These are phyloP conservation scores for Laspeyria flexula DNA, from an alignment of 2,888 invertebrate genomes.

Conservation along the genomic window DNA sequence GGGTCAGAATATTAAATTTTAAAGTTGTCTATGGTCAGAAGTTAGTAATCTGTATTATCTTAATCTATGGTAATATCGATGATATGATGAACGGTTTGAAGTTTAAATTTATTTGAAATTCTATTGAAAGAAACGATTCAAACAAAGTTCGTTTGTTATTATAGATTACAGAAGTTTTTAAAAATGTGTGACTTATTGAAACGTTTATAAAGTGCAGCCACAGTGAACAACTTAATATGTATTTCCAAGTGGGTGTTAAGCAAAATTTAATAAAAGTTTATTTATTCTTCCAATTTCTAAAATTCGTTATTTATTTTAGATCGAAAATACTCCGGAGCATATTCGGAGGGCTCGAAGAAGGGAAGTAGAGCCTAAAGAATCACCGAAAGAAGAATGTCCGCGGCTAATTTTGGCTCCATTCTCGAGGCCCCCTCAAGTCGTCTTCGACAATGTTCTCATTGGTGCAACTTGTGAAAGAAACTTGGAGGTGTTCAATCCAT, in stretches of 20 bases:
- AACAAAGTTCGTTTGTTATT: slow-evolving; percentile 34
- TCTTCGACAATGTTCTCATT: slow-evolving; percentile 88
- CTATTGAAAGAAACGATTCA: too few species aligned
- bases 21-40: too few species aligned
- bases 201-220: slow-evolving; percentile 13
- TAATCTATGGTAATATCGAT: slow-evolving; percentile 4
- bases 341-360: slow-evolving; percentile 66
- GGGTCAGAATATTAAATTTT: too few species aligned
- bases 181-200: not conserved
- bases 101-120: slow-evolving; percentile 34
- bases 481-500: slow-evolving; percentile 87
- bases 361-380: slow-evolving; percentile 57
- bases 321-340: slow-evolving; percentile 81
- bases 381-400: slow-evolving; percentile 77
- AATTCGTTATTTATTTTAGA: slow-evolving; percentile 51
- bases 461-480: slow-evolving; percentile 83
- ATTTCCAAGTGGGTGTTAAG: slow-evolving; percentile 37
- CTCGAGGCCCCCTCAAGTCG: slow-evolving; percentile 87
- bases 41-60: too few species aligned
- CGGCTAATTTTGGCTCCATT: slow-evolving; percentile 88
- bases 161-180: not conserved
- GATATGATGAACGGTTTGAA: slow-evolving; percentile 31
- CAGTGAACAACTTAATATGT: slow-evolving; percentile 22
- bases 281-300: not conserved
- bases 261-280: not conserved